Conservation (phyloP, 1,140 invertebrate species). For the Acromyrmex echinatior region DNA sequence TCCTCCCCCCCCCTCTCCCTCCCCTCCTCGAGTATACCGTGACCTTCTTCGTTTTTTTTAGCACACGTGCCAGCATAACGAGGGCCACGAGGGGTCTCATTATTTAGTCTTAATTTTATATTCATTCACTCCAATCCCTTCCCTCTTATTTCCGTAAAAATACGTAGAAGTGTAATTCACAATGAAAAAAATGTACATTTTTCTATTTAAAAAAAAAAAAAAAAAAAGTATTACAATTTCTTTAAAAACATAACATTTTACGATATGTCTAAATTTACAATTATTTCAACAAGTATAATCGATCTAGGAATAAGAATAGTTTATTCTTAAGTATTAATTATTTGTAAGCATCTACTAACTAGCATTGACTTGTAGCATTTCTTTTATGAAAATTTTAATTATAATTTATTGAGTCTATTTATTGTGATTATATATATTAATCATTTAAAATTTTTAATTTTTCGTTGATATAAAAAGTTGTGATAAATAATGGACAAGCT, state of each 20-base stretch:
- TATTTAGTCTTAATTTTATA: conserved; percentile 47
- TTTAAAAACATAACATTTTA: not conserved
- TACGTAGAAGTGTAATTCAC: not conserved
- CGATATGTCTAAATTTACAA: not conserved
- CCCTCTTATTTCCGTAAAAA: not conserved
- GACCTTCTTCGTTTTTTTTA: conserved; percentile 45
- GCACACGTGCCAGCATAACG: not conserved
- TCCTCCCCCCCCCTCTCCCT: no score
- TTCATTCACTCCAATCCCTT: not conserved
- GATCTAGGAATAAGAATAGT: not conserved
- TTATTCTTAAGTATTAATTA: not conserved
- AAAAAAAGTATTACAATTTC: not conserved
- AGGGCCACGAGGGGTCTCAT: conserved; percentile 7
- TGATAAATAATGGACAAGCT: not conserved
- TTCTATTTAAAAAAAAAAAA: not conserved
- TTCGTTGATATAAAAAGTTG: not conserved
- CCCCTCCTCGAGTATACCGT: not conserved
- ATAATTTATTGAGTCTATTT: no score
- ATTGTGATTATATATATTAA: no score
- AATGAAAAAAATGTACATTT: not conserved
- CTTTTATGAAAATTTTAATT: no score
- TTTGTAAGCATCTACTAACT: not conserved
- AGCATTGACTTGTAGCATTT: no score
- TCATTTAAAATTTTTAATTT: not conserved
- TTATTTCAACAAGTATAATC: not conserved